Evolutionary conservation across 2,113 vertebrate genomes (phyloP), one percentile per base, ranked within the genome.

Genomic region (Campylomormyrus tamandua): DNA sequence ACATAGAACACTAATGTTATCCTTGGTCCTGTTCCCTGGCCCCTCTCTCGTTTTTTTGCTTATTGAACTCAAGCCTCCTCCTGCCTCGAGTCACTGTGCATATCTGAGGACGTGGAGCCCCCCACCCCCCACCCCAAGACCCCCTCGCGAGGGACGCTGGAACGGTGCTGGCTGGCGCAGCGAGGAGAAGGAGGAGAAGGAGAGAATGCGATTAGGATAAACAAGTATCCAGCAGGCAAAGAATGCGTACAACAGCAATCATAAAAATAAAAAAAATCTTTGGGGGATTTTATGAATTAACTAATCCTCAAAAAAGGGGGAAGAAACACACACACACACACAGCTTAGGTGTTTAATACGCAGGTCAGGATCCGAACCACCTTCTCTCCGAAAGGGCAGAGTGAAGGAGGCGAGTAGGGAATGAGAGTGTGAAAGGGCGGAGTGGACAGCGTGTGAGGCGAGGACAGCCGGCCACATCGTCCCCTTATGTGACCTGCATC

Each of bases 1-100:
- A 93, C 90, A 92, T 90, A 89, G 84, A 92, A 90, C 62, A 77
- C 56, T 90, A 92, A 93, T 92, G 91, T 93, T 93, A 91, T 92
- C 93, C 92, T 91, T 94, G 90, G 93, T 90, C 93, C 89, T 21
- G 66, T 87, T 91, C 90, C 92, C 92, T 86, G 46, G 46, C 10
- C 5, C 91, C 90, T 90, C 90, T 27, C 62, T 66, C n/a, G 7
- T 92, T 85, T 27, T 42, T 90, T 91, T 91, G 62, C 88, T 58
- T 92, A 90, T 90, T 91, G 89, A 91, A 13, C 74, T 83, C 35
- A 84, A 53, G 49, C 87, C 24, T n/a, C n/a, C 62, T 66, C 62
- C n/a, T 66, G n/a, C 62, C 27, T 27, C 9, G n/a, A 66, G 62
- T 66, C 62, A 27, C 58, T 27, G n/a, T 66, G n/a, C 58, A 66